phyloP scores from a whole-genome alignment of 2,888 invertebrate species.

The Netelia inedita region DNA sequence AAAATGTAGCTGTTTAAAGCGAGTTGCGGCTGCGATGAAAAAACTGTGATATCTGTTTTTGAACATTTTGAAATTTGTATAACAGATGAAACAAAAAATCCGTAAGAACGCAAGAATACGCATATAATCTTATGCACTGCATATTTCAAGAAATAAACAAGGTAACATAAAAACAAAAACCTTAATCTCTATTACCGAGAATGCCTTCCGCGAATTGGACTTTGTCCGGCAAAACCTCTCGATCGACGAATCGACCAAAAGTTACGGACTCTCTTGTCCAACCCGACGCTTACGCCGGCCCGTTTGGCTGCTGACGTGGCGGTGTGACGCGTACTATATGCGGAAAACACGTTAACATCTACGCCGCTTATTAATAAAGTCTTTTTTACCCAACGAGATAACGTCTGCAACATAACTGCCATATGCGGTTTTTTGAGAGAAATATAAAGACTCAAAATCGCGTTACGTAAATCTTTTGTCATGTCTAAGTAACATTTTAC shows the following conservation, averaged over 20 bases:
- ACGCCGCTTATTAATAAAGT: constrained; percentile 38
- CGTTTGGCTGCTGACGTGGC: constrained; percentile 61
- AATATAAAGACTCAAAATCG: constrained; percentile 50
- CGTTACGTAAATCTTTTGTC: constrained; percentile 29
- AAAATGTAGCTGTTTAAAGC: constrained; percentile 48
- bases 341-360: constrained; percentile 45
- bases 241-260: constrained; percentile 27
- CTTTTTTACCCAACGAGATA: constrained; percentile 65
- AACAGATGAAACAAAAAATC: neutral
- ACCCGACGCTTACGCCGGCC: neutral
- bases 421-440: constrained; percentile 58
- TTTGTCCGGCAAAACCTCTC: constrained; percentile 1
- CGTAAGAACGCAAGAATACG: too few relatives aligned
- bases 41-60: neutral
- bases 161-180: too few relatives aligned
- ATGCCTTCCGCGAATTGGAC: constrained; percentile 23
- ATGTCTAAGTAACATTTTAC: constrained; percentile 11
- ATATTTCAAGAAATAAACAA: too few relatives aligned
- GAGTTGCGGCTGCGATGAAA: constrained; percentile 18
- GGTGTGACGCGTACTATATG: constrained; percentile 66
- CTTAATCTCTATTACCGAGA: constrained; percentile 2
- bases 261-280: too few relatives aligned
- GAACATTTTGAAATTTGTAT: constrained; percentile 20
- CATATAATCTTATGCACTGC: too few relatives aligned
- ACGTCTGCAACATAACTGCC: constrained; percentile 49